phyloP scores from a whole-genome alignment of 2,888 invertebrate species.

The Tachina fera region DNA sequence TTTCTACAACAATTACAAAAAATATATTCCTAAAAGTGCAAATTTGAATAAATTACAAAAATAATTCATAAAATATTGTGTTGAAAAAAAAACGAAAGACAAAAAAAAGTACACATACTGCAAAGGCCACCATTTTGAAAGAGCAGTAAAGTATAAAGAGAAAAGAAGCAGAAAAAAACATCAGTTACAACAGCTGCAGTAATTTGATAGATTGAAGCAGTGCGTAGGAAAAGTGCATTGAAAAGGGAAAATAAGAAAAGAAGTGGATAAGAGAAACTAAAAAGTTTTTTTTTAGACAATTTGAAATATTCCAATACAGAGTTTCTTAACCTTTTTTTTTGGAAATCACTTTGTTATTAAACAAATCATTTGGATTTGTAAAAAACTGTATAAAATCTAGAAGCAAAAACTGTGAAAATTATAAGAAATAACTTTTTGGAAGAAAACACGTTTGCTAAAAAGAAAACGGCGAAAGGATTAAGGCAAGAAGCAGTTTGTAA shows the following conservation, averaged over 20 bases:
- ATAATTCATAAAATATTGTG: conserved; percentile 43
- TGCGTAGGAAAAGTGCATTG: conserved; percentile 51
- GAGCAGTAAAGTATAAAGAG: conserved; percentile 54
- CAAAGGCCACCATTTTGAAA: conserved; percentile 71
- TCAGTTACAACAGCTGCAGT: conserved; percentile 72
- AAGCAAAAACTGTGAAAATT: background rate
- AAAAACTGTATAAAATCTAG: conserved; percentile 10
- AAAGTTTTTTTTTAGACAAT: conserved; percentile 19
- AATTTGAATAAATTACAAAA: conserved; percentile 52
- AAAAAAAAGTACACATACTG: background rate
- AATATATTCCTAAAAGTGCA: conserved; percentile 39
- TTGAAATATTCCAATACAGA: conserved; percentile 10
- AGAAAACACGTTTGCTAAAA: background rate
- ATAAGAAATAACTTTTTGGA: background rate
- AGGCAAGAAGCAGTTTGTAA: conserved; percentile 35
- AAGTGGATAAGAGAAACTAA: conserved; percentile 32
- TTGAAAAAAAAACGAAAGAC: conserved; percentile 30
- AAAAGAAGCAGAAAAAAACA: conserved; percentile 42
- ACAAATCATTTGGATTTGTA: background rate
- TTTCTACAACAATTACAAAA: conserved; percentile 42
- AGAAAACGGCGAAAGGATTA: background rate
- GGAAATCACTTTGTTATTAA: conserved; percentile 1
- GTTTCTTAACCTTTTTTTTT: conserved; percentile 4
- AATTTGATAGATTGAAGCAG: conserved; percentile 55
- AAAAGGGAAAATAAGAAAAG: conserved; percentile 14